Conservation (phyloP, 1,140 invertebrate species). For the Aleiodes sp. region DNA sequence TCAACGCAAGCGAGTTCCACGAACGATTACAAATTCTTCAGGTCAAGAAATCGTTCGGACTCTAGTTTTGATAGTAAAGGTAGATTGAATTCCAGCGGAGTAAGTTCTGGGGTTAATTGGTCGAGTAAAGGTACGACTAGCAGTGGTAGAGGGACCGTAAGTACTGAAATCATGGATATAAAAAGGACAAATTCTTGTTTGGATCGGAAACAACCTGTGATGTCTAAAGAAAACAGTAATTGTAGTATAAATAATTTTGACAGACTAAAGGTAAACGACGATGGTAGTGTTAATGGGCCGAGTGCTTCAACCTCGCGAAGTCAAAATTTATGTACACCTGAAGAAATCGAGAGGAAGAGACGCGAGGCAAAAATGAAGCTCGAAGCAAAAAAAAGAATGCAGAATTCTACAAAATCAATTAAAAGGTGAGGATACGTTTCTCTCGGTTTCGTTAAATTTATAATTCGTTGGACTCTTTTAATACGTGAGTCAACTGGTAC, state of each 20-base stretch:
- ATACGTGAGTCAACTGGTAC: too few species aligned
- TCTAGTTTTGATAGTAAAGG: slow-evolving; percentile 30
- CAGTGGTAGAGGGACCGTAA: slow-evolving; percentile 38
- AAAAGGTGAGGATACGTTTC: slow-evolving; percentile 39
- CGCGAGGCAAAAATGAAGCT: slow-evolving; percentile 54
- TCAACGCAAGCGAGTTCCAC: neutral
- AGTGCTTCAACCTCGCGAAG: slow-evolving; percentile 25
- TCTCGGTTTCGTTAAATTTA: neutral
- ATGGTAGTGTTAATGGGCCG: slow-evolving; percentile 15
- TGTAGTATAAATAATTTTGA: slow-evolving; percentile 32
- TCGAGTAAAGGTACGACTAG: neutral
- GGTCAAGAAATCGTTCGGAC: slow-evolving; percentile 49
- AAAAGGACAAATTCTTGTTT: slow-evolving; percentile 9
- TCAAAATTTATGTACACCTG: slow-evolving; percentile 45
- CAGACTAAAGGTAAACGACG: slow-evolving; percentile 40
- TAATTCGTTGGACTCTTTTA: too few species aligned
- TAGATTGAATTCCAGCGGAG: slow-evolving; percentile 11
- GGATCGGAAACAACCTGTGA: slow-evolving; percentile 20
- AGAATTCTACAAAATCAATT: neutral
- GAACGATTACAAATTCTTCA: slow-evolving; percentile 50
- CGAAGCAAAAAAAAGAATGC: slow-evolving; percentile 47
- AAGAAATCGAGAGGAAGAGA: slow-evolving; percentile 58
- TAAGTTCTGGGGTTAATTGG: neutral
- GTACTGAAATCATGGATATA: slow-evolving; percentile 31
- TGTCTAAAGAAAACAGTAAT: slow-evolving; percentile 28